Percentiles rank a stretch among this genome's conserved stretches.
Conservation (phyloP, 2,113 vertebrate genomes). For the Misgurnus mizolepis region DNA sequence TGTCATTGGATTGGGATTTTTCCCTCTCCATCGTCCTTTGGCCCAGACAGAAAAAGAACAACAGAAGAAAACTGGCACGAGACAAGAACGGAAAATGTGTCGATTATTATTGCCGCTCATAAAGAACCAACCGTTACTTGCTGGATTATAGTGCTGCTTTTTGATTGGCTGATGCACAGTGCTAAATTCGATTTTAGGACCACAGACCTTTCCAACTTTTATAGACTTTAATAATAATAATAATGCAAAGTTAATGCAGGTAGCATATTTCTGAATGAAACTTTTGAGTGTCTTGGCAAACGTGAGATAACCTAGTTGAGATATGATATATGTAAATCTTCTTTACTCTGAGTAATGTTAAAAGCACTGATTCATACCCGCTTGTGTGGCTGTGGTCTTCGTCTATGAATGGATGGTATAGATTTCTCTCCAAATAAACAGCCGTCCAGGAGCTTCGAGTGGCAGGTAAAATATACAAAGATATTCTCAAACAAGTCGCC, state of each 20-base stretch:
- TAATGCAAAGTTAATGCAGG: no score
- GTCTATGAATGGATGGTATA: constrained; percentile 65
- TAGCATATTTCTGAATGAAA: no score
- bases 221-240: no score
- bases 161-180: not conserved
- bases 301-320: no score
- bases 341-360: constrained; percentile 56
- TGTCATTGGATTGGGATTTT: constrained; percentile 58
- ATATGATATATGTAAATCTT: not conserved
- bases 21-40: constrained; percentile 51
- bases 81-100: constrained; percentile 44
- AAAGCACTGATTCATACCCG: constrained; percentile 63
- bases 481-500: constrained; percentile 73
- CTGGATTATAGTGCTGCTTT: not conserved
- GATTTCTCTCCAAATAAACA: constrained; percentile 58
- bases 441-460: constrained; percentile 64
- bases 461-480: constrained; percentile 73
- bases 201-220: not conserved
- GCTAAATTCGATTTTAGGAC: not conserved
- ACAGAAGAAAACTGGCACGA: constrained; percentile 57
- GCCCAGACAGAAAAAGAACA: constrained; percentile 45
- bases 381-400: constrained; percentile 31
- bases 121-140: constrained; percentile 2
- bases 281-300: no score
- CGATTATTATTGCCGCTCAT: constrained; percentile 37